Percentiles rank a stretch among this genome's conserved stretches.
phyloP scores from a whole-genome alignment of 2,888 invertebrate genomes.

The Pristionchus japonicus region DNA sequence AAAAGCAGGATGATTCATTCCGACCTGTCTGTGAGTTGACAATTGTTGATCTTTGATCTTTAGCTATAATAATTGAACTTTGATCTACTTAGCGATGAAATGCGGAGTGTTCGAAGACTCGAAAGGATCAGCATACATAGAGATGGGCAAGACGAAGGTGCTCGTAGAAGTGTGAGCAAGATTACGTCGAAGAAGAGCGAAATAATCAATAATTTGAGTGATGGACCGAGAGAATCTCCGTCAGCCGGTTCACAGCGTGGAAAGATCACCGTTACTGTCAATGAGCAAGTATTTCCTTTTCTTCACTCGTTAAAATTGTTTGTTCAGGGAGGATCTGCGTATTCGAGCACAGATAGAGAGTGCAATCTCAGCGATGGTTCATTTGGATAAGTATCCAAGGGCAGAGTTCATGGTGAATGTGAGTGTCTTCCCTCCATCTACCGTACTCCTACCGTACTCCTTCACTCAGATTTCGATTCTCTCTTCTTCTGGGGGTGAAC shows the following conservation, averaged over 20 bases:
- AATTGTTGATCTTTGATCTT: constrained; percentile 9
- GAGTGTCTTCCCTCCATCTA: background rate
- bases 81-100: constrained; percentile 55
- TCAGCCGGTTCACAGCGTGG: constrained; percentile 32
- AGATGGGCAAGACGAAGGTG: constrained; percentile 61
- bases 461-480: constrained; percentile 54
- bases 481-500: constrained; percentile 58
- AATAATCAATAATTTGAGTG: constrained; percentile 13
- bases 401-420: constrained; percentile 58
- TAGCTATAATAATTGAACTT: constrained; percentile 34
- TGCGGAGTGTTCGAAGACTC: constrained; percentile 58
- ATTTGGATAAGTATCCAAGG: constrained; percentile 57
- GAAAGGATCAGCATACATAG: constrained; percentile 62
- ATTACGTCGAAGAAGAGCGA: background rate
- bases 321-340: background rate
- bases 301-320: background rate
- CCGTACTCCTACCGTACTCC: background rate
- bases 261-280: background rate
- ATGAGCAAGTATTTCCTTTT: background rate
- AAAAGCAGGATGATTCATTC: constrained; percentile 38
- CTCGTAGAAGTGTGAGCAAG: constrained; percentile 56
- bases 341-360: constrained; percentile 55
- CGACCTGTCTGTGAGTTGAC: constrained; percentile 30
- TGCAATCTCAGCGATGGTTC: constrained; percentile 54
- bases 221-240: constrained; percentile 44